Percentiles rank a stretch among this genome's conserved stretches.
Conservation (phyloP, 2,113 vertebrate genomes). For the Rhabdomys dilectus region DNA sequence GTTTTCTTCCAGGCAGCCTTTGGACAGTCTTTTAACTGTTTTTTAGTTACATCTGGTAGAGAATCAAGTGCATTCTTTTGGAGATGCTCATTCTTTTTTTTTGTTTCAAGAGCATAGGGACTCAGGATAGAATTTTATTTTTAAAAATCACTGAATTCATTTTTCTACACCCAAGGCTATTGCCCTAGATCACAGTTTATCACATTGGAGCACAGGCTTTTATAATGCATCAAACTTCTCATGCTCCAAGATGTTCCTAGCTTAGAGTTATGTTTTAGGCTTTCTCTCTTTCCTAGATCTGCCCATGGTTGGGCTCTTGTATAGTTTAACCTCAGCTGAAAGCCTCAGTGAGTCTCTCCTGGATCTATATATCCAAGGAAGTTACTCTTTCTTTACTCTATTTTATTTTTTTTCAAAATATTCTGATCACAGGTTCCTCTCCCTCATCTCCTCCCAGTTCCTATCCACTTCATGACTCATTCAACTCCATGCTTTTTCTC, state of each 20-base stretch:
- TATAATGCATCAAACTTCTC: not conserved
- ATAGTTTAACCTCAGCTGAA: not conserved
- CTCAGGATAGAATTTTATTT: too few species aligned
- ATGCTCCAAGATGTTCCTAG: not conserved
- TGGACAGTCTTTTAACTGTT: not conserved
- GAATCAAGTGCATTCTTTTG: not conserved
- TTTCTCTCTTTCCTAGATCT: not conserved
- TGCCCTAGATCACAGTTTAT: not conserved
- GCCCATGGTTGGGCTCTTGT: not conserved
- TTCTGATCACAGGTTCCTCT: not conserved
- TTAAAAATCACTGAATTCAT: not conserved
- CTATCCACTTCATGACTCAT: not conserved
- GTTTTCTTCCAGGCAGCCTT: not conserved
- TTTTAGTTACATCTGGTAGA: not conserved
- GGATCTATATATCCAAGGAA: not conserved
- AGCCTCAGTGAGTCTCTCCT: not conserved
- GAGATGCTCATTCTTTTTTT: not conserved
- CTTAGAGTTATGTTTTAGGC: not conserved
- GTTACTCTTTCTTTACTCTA: not conserved
- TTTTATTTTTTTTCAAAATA: not conserved
- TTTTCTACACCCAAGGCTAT: not conserved
- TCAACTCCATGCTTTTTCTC: too few species aligned
- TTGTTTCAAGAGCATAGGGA: too few species aligned
- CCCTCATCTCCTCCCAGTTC: not conserved
- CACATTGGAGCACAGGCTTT: not conserved